These are phyloP conservation scores for Enteromius treurensis DNA, from an alignment of 2,797 vertebrate species.

Conservation along the genomic window DNA sequence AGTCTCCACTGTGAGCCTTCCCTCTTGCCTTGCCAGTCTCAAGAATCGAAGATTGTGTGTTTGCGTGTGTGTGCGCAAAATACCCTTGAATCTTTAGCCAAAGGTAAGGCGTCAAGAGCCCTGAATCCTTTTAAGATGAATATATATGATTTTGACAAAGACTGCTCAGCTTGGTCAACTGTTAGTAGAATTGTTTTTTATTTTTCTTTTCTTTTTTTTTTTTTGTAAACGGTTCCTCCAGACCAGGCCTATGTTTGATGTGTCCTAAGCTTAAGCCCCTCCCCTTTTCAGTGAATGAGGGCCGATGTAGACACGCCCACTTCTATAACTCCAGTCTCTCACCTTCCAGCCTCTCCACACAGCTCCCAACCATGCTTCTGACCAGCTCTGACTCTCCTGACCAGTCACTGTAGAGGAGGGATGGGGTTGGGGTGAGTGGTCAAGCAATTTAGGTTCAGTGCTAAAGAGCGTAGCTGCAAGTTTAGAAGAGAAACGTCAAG, in stretches of 20 bases:
- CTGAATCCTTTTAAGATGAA: conserved; percentile 58
- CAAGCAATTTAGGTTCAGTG: conserved; percentile 62
- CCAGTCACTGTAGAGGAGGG: conserved; percentile 36
- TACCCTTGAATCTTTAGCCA: conserved; percentile 73
- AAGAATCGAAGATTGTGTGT: conserved; percentile 56
- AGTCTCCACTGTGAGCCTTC: conserved; percentile 73
- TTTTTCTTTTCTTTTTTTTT: conserved; percentile 45
- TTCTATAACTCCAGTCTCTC: conserved; percentile 32
- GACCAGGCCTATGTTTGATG: conserved; percentile 53
- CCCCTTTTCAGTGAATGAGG: conserved; percentile 28
- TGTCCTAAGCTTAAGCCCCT: conserved; percentile 45
- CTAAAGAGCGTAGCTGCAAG: conserved; percentile 53
- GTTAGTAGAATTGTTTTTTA: conserved; percentile 56
- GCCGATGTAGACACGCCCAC: conserved; percentile 15
- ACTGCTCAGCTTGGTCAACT: conserved; percentile 51
- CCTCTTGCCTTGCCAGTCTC: conserved; percentile 74
- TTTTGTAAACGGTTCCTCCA: conserved; percentile 64
- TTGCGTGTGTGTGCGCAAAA: conserved; percentile 57
- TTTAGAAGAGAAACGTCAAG: conserved; percentile 48
- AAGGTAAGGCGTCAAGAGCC: conserved; percentile 69
- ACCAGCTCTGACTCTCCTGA: conserved; percentile 39
- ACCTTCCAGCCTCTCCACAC: conserved; percentile 40
- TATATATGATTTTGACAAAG: conserved; percentile 36
- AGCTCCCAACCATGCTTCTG: conserved; percentile 55
- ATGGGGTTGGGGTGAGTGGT: conserved; percentile 38